Evolutionary conservation across 1,140 invertebrate genomes (phyloP), one percentile per base, ranked within the genome.

Genomic region (Charaxes varanes): DNA sequence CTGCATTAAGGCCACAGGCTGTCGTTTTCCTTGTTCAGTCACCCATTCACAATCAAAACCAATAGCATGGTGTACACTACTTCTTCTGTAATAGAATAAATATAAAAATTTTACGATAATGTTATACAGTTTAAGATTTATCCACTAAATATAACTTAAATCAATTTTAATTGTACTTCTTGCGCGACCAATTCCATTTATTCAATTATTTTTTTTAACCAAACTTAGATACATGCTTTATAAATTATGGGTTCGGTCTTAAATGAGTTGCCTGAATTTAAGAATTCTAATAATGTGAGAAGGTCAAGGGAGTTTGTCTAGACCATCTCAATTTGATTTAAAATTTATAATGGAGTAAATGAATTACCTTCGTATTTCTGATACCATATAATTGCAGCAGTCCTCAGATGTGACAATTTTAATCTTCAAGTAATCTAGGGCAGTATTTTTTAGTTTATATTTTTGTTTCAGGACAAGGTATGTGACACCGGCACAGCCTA

Each of bases 1-100:
- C 70, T 92, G 90, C 10, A 92, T 31, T 1, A 92, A 53, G 1
- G 90, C 88, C 4, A 92, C 85, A 3, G 87, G 85, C n/a, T 70
- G 63, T 31, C 84, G 54, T 12, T 54, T 62, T 1, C 76, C 67
- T 21, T 84, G 69, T 22, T 80, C 74, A 8, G 87, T 88, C 0
- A 90, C 86, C 91, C 90, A 92, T 69, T 92, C 90, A 70, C 90
- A 92, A 66, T 92, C 90, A 59, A 92, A 87, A n/a, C 90, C 91
- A 31, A 92, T 50, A 7, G 88, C 76, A 42, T 44, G 59, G 16
- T 76, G 52, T 8, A 37, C 4, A 16, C 26, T 12, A 48, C 54
- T 53, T 14, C 62, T 50, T 24, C 74, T 79, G 15, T n/a, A n/a
- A n/a, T n/a, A n/a, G n/a, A n/a, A n/a, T n/a, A n/a, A n/a, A n/a